Percentiles rank a stretch among this genome's conserved stretches.
These are phyloP conservation scores for Desoria tigrina DNA, from an alignment of 2,888 invertebrate species.

Conservation along the genomic window DNA sequence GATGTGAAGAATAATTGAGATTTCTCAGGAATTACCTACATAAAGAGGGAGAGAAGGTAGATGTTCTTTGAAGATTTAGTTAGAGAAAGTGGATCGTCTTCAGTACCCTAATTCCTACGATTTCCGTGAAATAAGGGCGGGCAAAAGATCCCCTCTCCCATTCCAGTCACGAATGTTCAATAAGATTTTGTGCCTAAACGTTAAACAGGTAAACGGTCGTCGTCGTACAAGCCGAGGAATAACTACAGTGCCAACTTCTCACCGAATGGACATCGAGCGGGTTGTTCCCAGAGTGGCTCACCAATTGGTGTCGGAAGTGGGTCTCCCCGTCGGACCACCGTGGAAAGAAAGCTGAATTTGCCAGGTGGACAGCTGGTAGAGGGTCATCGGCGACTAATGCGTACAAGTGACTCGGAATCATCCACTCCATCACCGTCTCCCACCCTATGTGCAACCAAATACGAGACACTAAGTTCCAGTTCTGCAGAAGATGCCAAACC, in stretches of 20 bases:
- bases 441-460: constrained; percentile 44
- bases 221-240: constrained; percentile 50
- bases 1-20: constrained; percentile 4
- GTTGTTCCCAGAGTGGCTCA: constrained; percentile 37
- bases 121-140: neutral
- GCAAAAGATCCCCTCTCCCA: neutral
- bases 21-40: too few relatives aligned
- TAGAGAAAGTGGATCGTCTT: too few relatives aligned
- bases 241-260: constrained; percentile 48
- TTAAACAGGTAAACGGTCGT: constrained; percentile 46
- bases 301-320: constrained; percentile 23
- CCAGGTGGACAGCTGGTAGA: constrained; percentile 31
- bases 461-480: constrained; percentile 49
- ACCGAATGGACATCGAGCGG: constrained; percentile 38
- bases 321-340: constrained; percentile 25
- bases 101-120: too few relatives aligned
- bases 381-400: constrained; percentile 37
- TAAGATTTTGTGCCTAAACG: neutral
- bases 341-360: constrained; percentile 28
- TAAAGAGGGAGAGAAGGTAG: too few relatives aligned
- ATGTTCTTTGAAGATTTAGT: too few relatives aligned
- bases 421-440: constrained; percentile 54
- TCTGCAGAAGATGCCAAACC: constrained; percentile 48
- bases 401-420: constrained; percentile 58
- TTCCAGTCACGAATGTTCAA: neutral